A percentile compares a stretch with the other conserved stretches of the same genome.
Conservation (phyloP, 2,888 invertebrate genomes). For the Ametastegia equiseti region DNA sequence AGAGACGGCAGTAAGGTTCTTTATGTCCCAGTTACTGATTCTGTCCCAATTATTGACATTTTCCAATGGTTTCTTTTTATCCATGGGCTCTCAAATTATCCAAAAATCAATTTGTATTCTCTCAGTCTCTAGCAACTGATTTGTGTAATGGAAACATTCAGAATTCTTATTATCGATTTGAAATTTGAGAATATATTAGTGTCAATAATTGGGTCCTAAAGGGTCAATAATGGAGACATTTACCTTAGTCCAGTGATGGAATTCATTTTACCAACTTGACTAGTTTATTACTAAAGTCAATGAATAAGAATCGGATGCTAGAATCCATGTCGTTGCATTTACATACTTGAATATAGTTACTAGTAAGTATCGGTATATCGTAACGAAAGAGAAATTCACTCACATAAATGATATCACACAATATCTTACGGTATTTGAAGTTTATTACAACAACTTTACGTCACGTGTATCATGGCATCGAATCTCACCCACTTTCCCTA, state of each 20-base stretch:
- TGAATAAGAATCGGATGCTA: not conserved
- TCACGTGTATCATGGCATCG: conserved; percentile 14
- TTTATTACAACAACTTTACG: conserved; percentile 22
- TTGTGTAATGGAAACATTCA: too few species aligned
- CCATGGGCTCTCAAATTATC: too few species aligned
- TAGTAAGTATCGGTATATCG: not conserved
- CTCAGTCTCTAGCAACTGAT: too few species aligned
- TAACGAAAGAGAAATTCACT: conserved; percentile 33
- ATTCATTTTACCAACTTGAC: not conserved
- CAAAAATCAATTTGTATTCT: too few species aligned
- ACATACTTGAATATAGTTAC: not conserved
- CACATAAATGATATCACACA: not conserved
- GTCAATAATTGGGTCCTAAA: too few species aligned
- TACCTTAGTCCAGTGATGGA: not conserved
- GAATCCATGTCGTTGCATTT: not conserved
- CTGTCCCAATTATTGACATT: too few species aligned
- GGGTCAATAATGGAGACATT: too few species aligned
- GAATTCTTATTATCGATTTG: too few species aligned
- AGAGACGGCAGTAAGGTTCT: too few species aligned
- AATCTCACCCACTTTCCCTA: conserved; percentile 43
- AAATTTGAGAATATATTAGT: too few species aligned
- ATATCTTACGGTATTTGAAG: conserved; percentile 5
- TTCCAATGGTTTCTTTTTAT: too few species aligned
- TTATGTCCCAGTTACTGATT: too few species aligned
- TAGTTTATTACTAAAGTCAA: not conserved